Percentiles rank a stretch among this genome's conserved stretches.
Conservation (phyloP, 1,140 invertebrate species). For the Luehdorfia chinensis region DNA sequence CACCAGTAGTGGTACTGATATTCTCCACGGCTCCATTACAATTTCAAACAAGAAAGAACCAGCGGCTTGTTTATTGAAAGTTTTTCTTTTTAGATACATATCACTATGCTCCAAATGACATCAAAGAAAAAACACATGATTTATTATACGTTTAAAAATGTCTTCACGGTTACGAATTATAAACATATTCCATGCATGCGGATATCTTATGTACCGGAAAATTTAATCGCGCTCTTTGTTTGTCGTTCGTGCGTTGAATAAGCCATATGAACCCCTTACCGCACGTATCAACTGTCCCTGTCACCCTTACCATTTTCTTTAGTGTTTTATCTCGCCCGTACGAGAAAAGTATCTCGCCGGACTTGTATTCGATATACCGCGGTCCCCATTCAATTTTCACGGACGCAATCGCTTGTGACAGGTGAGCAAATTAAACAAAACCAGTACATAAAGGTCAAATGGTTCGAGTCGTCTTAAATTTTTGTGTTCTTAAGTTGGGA, state of each 20-base stretch:
- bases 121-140: too few species aligned
- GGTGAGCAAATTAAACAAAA: slow-evolving; percentile 40
- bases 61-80: too few species aligned
- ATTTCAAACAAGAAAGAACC: too few species aligned
- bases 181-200: slow-evolving; percentile 43
- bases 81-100: too few species aligned
- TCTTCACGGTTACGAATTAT: too few species aligned
- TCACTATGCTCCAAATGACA: too few species aligned
- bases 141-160: too few species aligned
- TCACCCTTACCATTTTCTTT: slow-evolving; percentile 25
- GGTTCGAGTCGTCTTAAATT: slow-evolving; percentile 1
- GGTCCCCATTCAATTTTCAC: slow-evolving; percentile 52
- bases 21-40: too few species aligned
- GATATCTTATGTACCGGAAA: slow-evolving; percentile 68
- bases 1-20: too few species aligned
- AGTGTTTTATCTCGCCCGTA: slow-evolving; percentile 41
- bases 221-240: slow-evolving; percentile 69
- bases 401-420: slow-evolving; percentile 48
- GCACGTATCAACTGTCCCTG: slow-evolving; percentile 31
- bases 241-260: slow-evolving; percentile 63
- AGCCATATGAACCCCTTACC: slow-evolving; percentile 44
- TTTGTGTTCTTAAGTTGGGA: neutral
- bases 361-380: slow-evolving; percentile 44
- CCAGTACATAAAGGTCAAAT: neutral
- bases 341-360: slow-evolving; percentile 36